Evolutionary conservation across 2,888 invertebrate species (phyloP), one percentile per base, ranked within the genome.

Genomic region (Actias luna): DNA sequence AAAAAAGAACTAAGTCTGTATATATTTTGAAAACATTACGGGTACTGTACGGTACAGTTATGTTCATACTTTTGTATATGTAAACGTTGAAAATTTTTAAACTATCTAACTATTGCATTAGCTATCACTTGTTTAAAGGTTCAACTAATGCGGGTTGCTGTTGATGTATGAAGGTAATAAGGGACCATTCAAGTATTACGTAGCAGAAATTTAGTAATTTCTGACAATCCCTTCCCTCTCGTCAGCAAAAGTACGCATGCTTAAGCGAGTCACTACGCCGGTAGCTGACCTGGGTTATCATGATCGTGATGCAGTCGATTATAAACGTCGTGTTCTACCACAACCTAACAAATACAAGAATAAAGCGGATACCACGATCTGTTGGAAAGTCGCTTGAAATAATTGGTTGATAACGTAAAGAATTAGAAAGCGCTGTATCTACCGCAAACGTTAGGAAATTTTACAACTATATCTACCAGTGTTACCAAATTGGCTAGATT

Each of bases 341-440:
- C n/a, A n/a, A n/a, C n/a, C n/a, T n/a, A n/a, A n/a, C n/a, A n/a
- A n/a, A n/a, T n/a, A n/a, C n/a, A n/a, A n/a, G 33, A 33, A 50
- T 46, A 22, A 22, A 27, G 72, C 68, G 70, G 72, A 70, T 66
- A 46, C 62, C 68, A 73, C 69, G 67, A 74, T 73, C 70, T 73
- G 70, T 78, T 78, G 72, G 79, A 80, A 81, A 82, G 80, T 79
- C 74, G 74, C 76, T 74, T 73, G 72, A 74, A 76, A 74, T 78
- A 77, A 83, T 77, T 68, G 73, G 70, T 70, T 68, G 72, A 2
- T n/a, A n/a, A 55, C 7, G 29, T n/a, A 18, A 55, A n/a, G 29
- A 55, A 29, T 55, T 55, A 77, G 79, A 79, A 78, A 79, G 79
- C 76, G 59, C 64, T 52, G 73, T 69, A 63, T 66, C 69, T 29